A percentile compares a stretch with the other conserved stretches of the same genome.
Conservation (phyloP, 2,888 invertebrate species). For the Ischnus inquisitorius region DNA sequence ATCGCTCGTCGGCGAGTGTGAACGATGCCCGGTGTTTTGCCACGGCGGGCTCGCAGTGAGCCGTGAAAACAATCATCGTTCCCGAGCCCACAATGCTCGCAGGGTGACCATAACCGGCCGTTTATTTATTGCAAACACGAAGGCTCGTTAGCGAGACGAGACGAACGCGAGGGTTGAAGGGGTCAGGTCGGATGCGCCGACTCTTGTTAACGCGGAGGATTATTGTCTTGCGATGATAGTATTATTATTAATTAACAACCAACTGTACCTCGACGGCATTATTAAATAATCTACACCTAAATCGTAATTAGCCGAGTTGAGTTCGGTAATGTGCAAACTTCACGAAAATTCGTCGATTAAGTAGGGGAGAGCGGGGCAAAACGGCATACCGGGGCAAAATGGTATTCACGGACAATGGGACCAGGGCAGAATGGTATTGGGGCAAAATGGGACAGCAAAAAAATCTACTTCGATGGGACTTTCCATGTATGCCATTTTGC, state of each 20-base stretch:
- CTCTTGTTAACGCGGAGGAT: slow-evolving; percentile 39
- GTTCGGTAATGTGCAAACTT: not conserved
- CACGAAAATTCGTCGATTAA: not conserved
- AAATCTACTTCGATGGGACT: too few relatives aligned
- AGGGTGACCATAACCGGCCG: slow-evolving; percentile 2
- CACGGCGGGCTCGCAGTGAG: not conserved
- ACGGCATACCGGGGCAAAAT: too few relatives aligned
- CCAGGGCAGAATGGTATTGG: too few relatives aligned
- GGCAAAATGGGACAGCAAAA: too few relatives aligned
- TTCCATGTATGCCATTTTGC: too few relatives aligned
- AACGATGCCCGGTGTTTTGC: not conserved
- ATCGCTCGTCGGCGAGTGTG: not conserved
- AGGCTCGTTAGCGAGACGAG: slow-evolving; percentile 21
- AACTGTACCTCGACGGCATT: slow-evolving; percentile 59
- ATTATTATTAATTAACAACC: too few relatives aligned
- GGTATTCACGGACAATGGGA: too few relatives aligned
- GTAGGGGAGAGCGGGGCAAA: too few relatives aligned
- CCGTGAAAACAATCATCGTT: not conserved
- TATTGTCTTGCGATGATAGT: slow-evolving; percentile 47
- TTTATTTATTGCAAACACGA: slow-evolving; percentile 10
- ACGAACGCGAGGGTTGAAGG: not conserved
- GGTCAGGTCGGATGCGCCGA: not conserved
- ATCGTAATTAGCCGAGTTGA: slow-evolving; percentile 71
- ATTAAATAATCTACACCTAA: slow-evolving; percentile 70
- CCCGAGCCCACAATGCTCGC: not conserved